Conservation (phyloP, 1,140 invertebrate species). For the Capitella teleta region DNA sequence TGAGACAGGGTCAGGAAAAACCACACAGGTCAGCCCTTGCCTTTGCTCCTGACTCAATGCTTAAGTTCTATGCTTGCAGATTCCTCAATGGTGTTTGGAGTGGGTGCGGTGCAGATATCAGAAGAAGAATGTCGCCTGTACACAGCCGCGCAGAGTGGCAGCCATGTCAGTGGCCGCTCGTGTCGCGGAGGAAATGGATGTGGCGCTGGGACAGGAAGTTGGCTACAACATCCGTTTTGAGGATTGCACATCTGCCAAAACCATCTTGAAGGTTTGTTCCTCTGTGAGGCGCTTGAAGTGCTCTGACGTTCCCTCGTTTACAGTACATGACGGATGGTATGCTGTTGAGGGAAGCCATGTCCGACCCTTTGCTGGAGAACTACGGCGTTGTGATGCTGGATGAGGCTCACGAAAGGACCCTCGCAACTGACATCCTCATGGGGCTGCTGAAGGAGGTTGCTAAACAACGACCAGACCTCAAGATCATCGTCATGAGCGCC, state of each 20-base stretch:
- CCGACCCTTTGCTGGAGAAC: conserved; percentile 90
- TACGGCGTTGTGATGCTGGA: conserved; percentile 92
- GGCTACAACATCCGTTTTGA: conserved; percentile 99
- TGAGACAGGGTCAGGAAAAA: conserved; percentile 90
- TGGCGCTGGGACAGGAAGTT: conserved; percentile 89
- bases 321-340: conserved; percentile 99
- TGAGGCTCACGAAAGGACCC: conserved; percentile 96
- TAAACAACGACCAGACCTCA: conserved; percentile 83
- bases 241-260: conserved; percentile 92
- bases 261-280: conserved; percentile 55
- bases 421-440: conserved; percentile 98
- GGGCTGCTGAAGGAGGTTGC: conserved; percentile 94
- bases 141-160: conserved; percentile 91
- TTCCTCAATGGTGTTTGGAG: conserved; percentile 78
- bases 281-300: background rate
- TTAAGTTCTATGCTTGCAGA: conserved; percentile 29
- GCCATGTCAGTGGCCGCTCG: conserved; percentile 98
- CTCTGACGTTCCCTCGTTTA: conserved; percentile 7
- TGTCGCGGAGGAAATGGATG: conserved; percentile 99
- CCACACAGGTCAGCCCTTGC: conserved; percentile 57
- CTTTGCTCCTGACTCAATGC: background rate
- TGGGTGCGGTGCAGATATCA: conserved; percentile 56
- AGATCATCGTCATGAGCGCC: conserved; percentile 98
- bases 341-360: conserved; percentile 97
- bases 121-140: conserved; percentile 84